Conservation (phyloP, 2,113 vertebrate genomes). For the Entomyzon cyanotis region DNA sequence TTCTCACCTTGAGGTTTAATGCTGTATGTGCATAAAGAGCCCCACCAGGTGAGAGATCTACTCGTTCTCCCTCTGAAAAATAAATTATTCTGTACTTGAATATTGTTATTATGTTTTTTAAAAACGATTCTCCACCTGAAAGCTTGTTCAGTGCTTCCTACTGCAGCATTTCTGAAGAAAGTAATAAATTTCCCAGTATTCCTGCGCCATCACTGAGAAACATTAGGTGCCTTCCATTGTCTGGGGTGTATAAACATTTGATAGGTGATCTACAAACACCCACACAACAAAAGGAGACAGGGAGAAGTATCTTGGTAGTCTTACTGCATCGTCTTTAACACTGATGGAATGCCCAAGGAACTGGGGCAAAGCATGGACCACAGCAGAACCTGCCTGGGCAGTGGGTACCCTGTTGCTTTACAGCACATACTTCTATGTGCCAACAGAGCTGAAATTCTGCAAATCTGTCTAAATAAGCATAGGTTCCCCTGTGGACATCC, state of each 20-base stretch:
- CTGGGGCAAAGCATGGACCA: rapidly evolving
- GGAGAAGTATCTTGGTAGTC: background rate
- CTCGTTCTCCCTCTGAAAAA: background rate
- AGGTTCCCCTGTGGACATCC: background rate
- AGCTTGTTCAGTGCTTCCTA: background rate
- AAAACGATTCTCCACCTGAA: background rate
- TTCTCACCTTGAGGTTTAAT: background rate
- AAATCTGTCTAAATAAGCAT: background rate
- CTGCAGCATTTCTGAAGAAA: background rate
- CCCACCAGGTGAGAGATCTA: background rate
- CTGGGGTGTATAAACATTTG: background rate
- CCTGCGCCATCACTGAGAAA: background rate
- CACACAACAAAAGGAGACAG: background rate
- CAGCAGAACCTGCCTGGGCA: background rate
- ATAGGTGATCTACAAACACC: background rate
- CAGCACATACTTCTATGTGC: background rate
- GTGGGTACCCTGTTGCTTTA: background rate
- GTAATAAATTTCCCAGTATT: background rate
- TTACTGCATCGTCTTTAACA: background rate
- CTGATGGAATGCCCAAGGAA: background rate
- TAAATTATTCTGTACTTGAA: background rate
- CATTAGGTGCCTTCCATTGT: background rate
- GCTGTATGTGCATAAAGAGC: background rate
- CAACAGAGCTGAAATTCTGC: background rate
- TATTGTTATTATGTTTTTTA: background rate